Evolutionary conservation across 1,140 invertebrate species (phyloP).

Genomic region (Tetragnatha versicolor): DNA sequence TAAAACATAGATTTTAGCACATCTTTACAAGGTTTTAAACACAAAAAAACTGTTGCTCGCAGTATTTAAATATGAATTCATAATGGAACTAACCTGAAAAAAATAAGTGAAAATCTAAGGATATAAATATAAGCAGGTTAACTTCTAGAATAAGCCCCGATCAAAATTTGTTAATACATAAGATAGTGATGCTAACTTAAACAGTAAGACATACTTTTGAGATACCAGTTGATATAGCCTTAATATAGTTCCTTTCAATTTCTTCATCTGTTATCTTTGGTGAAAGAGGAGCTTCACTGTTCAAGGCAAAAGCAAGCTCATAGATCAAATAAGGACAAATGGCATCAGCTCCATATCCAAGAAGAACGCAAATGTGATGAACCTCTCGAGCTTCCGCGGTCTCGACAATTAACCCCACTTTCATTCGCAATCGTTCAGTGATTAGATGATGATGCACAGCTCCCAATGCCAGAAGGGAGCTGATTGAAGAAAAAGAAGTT

Average conservation of each 20-base stretch:
- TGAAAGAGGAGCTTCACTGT: slow-evolving; percentile 79
- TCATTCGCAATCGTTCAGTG: slow-evolving; percentile 93
- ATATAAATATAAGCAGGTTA: too few relatives aligned
- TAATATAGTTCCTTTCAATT: slow-evolving; percentile 80
- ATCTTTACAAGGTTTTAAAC: too few relatives aligned
- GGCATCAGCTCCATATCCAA: slow-evolving; percentile 97
- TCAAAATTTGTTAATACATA: too few relatives aligned
- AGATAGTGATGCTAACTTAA: too few relatives aligned
- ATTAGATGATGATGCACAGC: slow-evolving; percentile 96
- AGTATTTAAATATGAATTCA: too few relatives aligned
- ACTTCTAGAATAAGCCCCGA: too few relatives aligned
- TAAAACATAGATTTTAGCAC: too few relatives aligned
- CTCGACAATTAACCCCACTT: slow-evolving; percentile 92
- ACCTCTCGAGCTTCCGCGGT: slow-evolving; percentile 95
- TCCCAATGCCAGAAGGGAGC: slow-evolving; percentile 86
- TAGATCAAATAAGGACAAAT: slow-evolving; percentile 97
- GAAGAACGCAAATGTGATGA: slow-evolving; percentile 93
- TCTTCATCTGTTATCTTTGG: slow-evolving; percentile 78
- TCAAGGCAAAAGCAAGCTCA: slow-evolving; percentile 83
- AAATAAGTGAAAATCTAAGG: too few relatives aligned
- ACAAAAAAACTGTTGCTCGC: too few relatives aligned
- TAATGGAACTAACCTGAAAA: too few relatives aligned
- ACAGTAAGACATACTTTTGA: too few relatives aligned
- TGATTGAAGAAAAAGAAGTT: slow-evolving; percentile 61
- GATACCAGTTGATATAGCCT: slow-evolving; percentile 79